These are phyloP conservation scores for Phylloscopus trochilus DNA, from an alignment of 2,113 vertebrate species.

Conservation along the genomic window DNA sequence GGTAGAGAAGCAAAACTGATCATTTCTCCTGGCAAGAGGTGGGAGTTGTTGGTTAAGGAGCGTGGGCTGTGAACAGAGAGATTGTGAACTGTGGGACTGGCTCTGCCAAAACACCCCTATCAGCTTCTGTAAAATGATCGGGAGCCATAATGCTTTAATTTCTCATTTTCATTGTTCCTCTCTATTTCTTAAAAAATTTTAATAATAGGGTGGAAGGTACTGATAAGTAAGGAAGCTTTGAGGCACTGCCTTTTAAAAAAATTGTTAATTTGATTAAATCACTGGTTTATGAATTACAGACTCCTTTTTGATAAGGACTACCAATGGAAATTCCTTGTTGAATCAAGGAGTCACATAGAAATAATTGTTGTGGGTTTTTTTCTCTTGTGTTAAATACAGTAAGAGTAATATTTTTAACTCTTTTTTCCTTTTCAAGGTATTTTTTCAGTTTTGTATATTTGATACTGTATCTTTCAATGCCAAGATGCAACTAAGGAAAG, in stretches of 20 bases:
- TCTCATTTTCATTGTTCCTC: neutral
- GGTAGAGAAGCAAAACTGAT: neutral
- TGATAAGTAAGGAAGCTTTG: neutral
- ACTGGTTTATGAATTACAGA: neutral
- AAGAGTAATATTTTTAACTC: neutral
- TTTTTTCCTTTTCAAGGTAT: neutral
- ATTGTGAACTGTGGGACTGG: fast-evolving
- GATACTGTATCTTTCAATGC: neutral
- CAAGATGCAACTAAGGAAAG: neutral
- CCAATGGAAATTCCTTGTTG: neutral
- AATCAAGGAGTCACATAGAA: neutral
- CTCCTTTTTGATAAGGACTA: neutral
- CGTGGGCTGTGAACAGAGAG: neutral
- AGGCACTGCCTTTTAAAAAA: neutral
- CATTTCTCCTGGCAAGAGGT: fast-evolving
- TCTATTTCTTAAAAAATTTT: neutral
- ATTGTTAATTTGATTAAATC: neutral
- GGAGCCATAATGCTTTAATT: neutral
- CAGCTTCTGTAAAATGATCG: neutral
- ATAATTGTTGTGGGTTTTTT: neutral
- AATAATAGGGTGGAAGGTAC: neutral
- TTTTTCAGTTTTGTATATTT: neutral
- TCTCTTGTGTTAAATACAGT: neutral
- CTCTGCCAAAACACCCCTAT: neutral
- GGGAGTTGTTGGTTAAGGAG: neutral